Conservation (phyloP, 2,888 invertebrate genomes). For the Chaitophorus viminalis region DNA sequence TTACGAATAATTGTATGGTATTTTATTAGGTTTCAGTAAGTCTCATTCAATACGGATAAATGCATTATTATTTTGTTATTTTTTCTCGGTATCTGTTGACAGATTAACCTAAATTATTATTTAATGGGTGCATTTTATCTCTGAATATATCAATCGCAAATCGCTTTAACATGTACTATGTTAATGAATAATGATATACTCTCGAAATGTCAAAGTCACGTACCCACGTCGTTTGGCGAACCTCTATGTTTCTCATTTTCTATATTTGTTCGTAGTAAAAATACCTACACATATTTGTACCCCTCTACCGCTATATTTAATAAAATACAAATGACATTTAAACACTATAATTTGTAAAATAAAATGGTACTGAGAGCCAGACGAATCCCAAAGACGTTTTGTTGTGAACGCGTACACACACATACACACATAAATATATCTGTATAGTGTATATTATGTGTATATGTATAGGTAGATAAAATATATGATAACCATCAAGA, state of each 20-base stretch:
- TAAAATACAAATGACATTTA: conserved; percentile 29
- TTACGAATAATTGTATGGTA: background rate
- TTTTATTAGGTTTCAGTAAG: background rate
- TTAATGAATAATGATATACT: background rate
- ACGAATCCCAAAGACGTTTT: background rate
- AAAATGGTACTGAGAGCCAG: background rate
- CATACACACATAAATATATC: background rate
- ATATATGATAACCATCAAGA: conserved; percentile 12
- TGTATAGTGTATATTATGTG: background rate
- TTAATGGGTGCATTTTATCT: background rate
- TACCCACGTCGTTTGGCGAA: background rate
- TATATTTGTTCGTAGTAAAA: background rate
- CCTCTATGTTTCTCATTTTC: conserved; percentile 5
- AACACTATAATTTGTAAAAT: conserved; percentile 47
- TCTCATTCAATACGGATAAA: background rate
- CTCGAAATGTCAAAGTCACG: background rate
- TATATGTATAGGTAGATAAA: background rate
- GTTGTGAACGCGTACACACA: background rate
- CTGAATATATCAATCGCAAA: background rate
- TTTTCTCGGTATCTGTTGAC: background rate
- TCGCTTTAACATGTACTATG: background rate
- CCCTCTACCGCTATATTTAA: background rate
- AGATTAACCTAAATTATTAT: background rate
- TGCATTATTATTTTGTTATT: background rate
- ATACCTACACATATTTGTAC: background rate